Evolutionary conservation across 2,113 vertebrate genomes (phyloP).

Genomic region (Gorsachius goisagi): DNA sequence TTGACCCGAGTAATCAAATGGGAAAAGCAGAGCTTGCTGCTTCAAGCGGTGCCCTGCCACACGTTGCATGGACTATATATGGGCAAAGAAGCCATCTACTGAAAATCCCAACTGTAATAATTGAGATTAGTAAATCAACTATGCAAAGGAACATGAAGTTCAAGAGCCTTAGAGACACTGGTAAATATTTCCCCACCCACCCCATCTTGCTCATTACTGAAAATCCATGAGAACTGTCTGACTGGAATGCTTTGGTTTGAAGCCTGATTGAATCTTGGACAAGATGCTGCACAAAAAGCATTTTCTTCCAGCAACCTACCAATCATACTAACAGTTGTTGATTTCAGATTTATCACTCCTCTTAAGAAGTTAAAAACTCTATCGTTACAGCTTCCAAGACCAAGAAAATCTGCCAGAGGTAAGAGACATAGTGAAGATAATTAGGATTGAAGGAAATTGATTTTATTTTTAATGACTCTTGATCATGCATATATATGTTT

Average conservation of each 20-base stretch:
- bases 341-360: slow-evolving; percentile 70
- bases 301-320: slow-evolving; percentile 65
- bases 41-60: neutral
- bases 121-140: slow-evolving; percentile 13
- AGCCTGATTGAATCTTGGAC: slow-evolving; percentile 72
- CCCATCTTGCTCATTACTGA: slow-evolving; percentile 59
- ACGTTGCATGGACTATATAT: neutral
- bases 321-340: slow-evolving; percentile 68
- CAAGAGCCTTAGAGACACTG: slow-evolving; percentile 53
- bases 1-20: neutral
- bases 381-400: slow-evolving; percentile 15
- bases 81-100: neutral
- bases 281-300: slow-evolving; percentile 41
- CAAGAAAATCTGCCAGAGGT: slow-evolving; percentile 61
- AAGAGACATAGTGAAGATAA: slow-evolving; percentile 34
- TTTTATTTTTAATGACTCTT: neutral
- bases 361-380: slow-evolving; percentile 54
- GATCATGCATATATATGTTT: neutral
- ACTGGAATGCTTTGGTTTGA: slow-evolving; percentile 71
- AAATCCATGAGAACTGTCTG: slow-evolving; percentile 66
- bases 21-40: neutral
- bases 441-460: slow-evolving; percentile 9
- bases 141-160: slow-evolving; percentile 20
- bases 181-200: slow-evolving; percentile 63
- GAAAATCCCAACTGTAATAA: neutral